Base-by-base conservation (phyloP, 2,888 invertebrate species). In the Philopedon plagiatum region DNA sequence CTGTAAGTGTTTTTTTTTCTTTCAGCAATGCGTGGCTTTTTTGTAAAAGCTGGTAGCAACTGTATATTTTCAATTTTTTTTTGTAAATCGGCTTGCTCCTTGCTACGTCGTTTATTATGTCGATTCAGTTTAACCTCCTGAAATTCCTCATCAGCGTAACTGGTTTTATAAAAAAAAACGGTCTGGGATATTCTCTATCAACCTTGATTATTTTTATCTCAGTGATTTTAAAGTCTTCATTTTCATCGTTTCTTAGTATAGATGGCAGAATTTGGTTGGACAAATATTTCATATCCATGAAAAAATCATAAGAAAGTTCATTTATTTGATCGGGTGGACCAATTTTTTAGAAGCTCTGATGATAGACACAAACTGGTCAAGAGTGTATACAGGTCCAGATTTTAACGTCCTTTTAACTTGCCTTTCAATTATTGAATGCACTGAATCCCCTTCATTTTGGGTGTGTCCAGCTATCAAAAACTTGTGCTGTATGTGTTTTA, bases 231-330 rank as follows among this genome's bases (percentile, higher is more conserved):
- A 34, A 34, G 9, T 34, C 34, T 2, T 34, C 9, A 2, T 34
- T 34, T 34, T 7, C 7, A 26, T 26, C n/a, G 26, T 7, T 26
- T 34, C 9, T 5, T 5, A 34, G 11, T 9, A 34, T 34, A 8
- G 34, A 34, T 9, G 5, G 5, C 34, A 34, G 5, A 34, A 34
- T 34, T 11, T 34, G 19, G 49, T 23, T 21, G 5, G 21, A n/a
- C 11, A 49, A 49, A 49, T 49, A 5, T 49, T 21, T 49, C 49
- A 21, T 21, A n/a, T 49, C 49, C 5, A 49, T 21, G 21, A 49
- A 49, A 21, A 21, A 4, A 2, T 49, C 21, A 21, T 49, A 2
- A 4, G 19, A 21, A 4, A 49, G 49, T 15, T n/a, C n/a, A n/a
- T n/a, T n/a, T n/a, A n/a, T n/a, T n/a, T n/a, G n/a, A n/a, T n/a